These are phyloP conservation scores for Enoplolaimus lenunculus DNA, from an alignment of 2,888 invertebrate species.

Conservation along the genomic window DNA sequence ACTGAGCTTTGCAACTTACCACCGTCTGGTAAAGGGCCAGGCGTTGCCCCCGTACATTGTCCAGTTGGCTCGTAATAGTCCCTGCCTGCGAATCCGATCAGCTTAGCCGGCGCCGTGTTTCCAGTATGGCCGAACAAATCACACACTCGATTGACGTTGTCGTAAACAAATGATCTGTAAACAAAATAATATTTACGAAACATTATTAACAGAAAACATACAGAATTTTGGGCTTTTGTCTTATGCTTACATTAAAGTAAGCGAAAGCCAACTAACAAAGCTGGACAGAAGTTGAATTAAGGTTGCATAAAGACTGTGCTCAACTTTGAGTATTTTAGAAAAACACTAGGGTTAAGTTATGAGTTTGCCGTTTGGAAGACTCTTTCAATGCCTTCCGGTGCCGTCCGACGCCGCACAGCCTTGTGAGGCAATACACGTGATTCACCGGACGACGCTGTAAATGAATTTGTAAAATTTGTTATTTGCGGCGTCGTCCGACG, in stretches of 20 bases:
- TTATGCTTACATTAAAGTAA: too few relatives aligned
- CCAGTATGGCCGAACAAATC: constrained; percentile 40
- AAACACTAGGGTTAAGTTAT: too few relatives aligned
- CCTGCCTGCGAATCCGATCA: constrained; percentile 13
- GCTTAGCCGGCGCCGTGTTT: constrained; percentile 31
- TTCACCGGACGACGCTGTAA: too few relatives aligned
- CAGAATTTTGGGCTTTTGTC: neutral
- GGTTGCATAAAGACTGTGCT: neutral
- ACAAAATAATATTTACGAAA: constrained; percentile 31
- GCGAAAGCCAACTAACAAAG: constrained; percentile 32
- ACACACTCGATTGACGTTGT: constrained; percentile 36
- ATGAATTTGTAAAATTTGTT: too few relatives aligned
- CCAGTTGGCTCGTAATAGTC: constrained; percentile 24
- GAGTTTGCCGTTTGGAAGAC: too few relatives aligned
- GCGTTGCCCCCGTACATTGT: neutral
- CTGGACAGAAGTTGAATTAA: constrained; percentile 28
- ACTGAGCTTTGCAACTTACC: too few relatives aligned
- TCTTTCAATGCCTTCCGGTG: too few relatives aligned
- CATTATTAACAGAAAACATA: too few relatives aligned
- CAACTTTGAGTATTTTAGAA: too few relatives aligned
- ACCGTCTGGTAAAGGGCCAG: neutral
- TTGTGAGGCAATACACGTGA: too few relatives aligned
- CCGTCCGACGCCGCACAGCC: too few relatives aligned
- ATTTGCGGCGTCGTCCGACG: too few relatives aligned
- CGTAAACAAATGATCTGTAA: constrained; percentile 39